Evolutionary conservation across 2,113 vertebrate species (phyloP), one percentile per base, ranked within the genome.

Genomic region (Centropus unirufus): DNA sequence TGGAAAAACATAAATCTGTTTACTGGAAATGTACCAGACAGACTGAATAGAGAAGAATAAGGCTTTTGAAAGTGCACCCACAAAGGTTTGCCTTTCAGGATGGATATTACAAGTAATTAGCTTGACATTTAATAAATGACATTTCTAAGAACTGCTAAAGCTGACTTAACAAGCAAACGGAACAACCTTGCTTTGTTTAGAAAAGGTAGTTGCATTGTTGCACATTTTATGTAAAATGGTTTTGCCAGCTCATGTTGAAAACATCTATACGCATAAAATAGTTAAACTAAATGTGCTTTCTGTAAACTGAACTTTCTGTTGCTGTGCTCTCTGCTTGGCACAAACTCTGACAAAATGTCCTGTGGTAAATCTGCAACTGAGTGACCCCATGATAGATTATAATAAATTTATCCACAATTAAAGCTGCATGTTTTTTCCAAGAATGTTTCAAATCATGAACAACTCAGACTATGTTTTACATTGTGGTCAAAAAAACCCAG

Each of bases 61-160:
- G 80, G 27, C 47, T 91, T 92, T 74, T 95, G 78, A 96, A 96
- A 97, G 79, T 62, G 32, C 32, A 93, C 42, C 78, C 47, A 95
- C 46, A 92, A 95, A 94, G 59, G 84, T 92, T 96, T 96, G 52
- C 63, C 95, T 96, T 96, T 69, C 76, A 96, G 78, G 57, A 78
- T 69, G 89, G 88, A 91, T 93, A 92, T 83, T 96, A 96, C 61
- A 87, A 90, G 77, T 91, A 97, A 98, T 98, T 97, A 96, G 30
- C 58, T 39, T 96, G 95, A 91, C 88, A 95, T 97, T 97, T 97
- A 95, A 89, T 97, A 95, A 97, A 96, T 77, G 47, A 52, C 59
- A 91, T 83, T 96, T 97, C 95, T 91, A 96, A 96, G 89, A 96
- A 93, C 27, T 83, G 76, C 69, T 93, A 83, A 88, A 83, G 39